phyloP scores from a whole-genome alignment of 2,113 vertebrate genomes.

The Hemicordylus capensis region DNA sequence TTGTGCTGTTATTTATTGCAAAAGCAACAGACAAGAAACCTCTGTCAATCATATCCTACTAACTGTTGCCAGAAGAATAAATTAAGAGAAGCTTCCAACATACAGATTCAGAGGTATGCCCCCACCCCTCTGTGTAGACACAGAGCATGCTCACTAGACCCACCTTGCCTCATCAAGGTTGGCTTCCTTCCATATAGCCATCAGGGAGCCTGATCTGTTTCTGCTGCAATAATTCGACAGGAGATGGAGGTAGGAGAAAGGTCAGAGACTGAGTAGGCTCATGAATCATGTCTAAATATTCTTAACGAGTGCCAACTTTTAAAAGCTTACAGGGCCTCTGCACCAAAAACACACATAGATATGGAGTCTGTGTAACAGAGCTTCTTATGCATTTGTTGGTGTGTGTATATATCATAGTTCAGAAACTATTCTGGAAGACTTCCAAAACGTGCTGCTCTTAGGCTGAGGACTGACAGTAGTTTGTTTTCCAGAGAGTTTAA shows the following conservation, averaged over 20 bases:
- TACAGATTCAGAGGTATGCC: slow-evolving; percentile 12
- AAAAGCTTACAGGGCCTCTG: slow-evolving; percentile 1
- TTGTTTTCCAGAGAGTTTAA: not conserved
- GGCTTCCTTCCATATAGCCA: slow-evolving; percentile 47
- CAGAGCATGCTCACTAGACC: slow-evolving; percentile 37
- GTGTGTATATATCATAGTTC: not conserved
- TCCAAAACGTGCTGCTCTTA: not conserved
- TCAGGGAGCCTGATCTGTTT: slow-evolving; percentile 43
- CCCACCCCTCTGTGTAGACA: slow-evolving; percentile 35
- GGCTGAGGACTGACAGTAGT: not conserved
- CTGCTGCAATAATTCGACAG: slow-evolving; percentile 28
- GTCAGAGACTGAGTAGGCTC: slow-evolving; percentile 22
- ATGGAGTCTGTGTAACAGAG: not conserved
- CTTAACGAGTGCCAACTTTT: not conserved
- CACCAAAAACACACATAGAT: not conserved
- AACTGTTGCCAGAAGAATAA: slow-evolving; percentile 57
- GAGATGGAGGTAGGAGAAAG: slow-evolving; percentile 1
- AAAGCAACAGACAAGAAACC: slow-evolving; percentile 25
- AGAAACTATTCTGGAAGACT: not conserved
- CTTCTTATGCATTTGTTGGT: not conserved
- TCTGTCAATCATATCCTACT: slow-evolving; percentile 43
- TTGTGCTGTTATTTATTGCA: slow-evolving; percentile 56
- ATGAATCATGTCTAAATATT: slow-evolving; percentile 10
- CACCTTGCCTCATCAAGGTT: slow-evolving; percentile 52
- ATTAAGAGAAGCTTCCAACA: slow-evolving; percentile 48